Conservation (phyloP, 2,888 invertebrate species). For the Melitaea athalia region DNA sequence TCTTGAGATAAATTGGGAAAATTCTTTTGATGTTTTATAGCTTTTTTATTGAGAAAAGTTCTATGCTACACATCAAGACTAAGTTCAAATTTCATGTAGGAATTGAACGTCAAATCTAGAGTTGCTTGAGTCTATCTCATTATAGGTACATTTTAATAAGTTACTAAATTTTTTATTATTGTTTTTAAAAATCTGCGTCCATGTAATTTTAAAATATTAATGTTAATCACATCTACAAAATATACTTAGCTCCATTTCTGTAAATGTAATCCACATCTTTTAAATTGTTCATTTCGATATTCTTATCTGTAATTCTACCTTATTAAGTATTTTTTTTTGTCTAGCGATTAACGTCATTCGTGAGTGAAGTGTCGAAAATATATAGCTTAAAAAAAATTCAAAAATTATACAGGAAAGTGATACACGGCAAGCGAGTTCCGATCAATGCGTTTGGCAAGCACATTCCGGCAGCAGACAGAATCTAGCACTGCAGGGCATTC, state of each 20-base stretch:
- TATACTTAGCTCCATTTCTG: not conserved
- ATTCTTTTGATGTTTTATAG: no score
- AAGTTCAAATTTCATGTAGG: no score
- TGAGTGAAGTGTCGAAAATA: not conserved
- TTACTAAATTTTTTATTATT: no score
- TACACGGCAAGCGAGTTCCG: slow-evolving; percentile 58
- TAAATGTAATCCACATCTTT: not conserved
- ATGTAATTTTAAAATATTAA: no score
- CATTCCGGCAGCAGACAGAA: slow-evolving; percentile 70
- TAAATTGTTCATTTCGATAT: not conserved
- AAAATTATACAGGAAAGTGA: slow-evolving; percentile 33
- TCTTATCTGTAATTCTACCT: not conserved
- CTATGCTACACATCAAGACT: no score
- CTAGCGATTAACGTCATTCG: not conserved
- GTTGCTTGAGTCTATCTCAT: no score
- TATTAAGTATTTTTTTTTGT: not conserved
- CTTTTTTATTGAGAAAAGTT: no score
- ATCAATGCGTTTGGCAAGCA: slow-evolving; percentile 76
- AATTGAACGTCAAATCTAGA: no score
- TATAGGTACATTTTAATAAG: no score
- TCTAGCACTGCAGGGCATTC: slow-evolving; percentile 66
- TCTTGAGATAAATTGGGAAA: no score
- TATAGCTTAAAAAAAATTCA: slow-evolving; percentile 21
- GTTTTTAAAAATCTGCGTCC: no score
- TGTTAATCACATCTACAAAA: not conserved